Evolutionary conservation across 2,797 vertebrate genomes (phyloP), one percentile per base, ranked within the genome.

Genomic region (Megaceryle alcyon): DNA sequence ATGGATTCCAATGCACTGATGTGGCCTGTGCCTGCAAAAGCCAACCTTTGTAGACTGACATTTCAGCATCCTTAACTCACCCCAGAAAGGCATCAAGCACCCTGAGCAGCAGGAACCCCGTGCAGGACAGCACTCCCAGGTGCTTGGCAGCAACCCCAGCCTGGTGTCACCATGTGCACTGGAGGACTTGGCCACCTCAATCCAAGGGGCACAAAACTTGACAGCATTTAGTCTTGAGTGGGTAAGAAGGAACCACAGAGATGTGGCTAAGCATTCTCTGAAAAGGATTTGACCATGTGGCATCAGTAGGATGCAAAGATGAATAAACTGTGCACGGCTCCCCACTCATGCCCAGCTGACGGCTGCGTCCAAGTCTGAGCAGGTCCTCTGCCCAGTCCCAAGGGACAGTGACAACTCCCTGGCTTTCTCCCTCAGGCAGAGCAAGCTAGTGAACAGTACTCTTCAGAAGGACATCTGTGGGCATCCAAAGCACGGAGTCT

Each of bases 291-390:
- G 53, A 70, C n/a, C 43, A 29, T 0, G 1, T 12, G 9, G 8
- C 20, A 41, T 28, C 51, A n/a, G n/a, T 3, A 63, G 31, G 48
- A 82, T n/a, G 43, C 18, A 71, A 53, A 59, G 37, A 3, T n/a
- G 28, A 80, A 35, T 2, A 3, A 53, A 60, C 20, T 19, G 10
- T 22, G 12, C 4, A 37, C 4, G 5, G 57, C 31, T 75, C 54
- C 7, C n/a, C 1, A 3, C 11, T 33, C 20, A 1, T 59, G 31
- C 5, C 23, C 56, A 71, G 63, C 16, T 53, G 49, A 23, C 1
- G 2, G 53, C n/a, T 18, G 19, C 31, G 21, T 76, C 71, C 72
- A 37, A 1, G 3, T 6, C 18, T 26, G 17, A 86, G 54, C 68
- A 51, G 31, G 10, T 82, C 57, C 51, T 2, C 0, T 12, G 41